These are phyloP conservation scores for Istiophorus platypterus DNA, from an alignment of 2,113 vertebrate species.

Conservation along the genomic window DNA sequence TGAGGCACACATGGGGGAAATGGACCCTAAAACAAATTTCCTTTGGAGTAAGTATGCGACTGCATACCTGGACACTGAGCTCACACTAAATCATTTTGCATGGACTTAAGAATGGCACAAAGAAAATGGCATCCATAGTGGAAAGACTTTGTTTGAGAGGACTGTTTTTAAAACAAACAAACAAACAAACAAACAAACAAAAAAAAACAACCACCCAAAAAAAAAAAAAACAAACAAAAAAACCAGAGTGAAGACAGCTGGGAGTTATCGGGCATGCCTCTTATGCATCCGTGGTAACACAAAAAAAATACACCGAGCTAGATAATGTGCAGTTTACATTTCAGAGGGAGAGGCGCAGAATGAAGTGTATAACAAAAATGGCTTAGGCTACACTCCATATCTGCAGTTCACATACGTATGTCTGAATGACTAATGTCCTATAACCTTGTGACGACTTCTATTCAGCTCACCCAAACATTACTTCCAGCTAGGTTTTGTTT, in stretches of 20 bases:
- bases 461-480: slow-evolving; percentile 55
- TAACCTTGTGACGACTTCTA: slow-evolving; percentile 43
- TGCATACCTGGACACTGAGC: slow-evolving; percentile 67
- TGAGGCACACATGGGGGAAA: slow-evolving; percentile 67
- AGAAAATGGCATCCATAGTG: slow-evolving; percentile 30
- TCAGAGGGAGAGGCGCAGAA: slow-evolving; percentile 35
- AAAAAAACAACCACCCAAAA: too few relatives aligned
- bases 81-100: slow-evolving; percentile 47
- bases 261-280: slow-evolving; percentile 1
- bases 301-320: slow-evolving; percentile 21
- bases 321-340: slow-evolving; percentile 58
- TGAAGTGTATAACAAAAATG: slow-evolving; percentile 69
- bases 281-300: slow-evolving; percentile 19
- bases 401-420: not conserved
- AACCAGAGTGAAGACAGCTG: slow-evolving; percentile 27
- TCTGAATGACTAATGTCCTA: slow-evolving; percentile 30
- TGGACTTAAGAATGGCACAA: slow-evolving; percentile 31
- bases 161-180: slow-evolving; percentile 30
- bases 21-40: slow-evolving; percentile 72
- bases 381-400: slow-evolving; percentile 21
- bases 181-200: too few relatives aligned
- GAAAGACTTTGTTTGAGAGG: slow-evolving; percentile 9
- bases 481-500: slow-evolving; percentile 47
- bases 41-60: slow-evolving; percentile 49
- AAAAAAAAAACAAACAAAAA: too few relatives aligned